Base-by-base conservation (phyloP, 2,113 vertebrate species). In the Alaudala cheleensis region DNA sequence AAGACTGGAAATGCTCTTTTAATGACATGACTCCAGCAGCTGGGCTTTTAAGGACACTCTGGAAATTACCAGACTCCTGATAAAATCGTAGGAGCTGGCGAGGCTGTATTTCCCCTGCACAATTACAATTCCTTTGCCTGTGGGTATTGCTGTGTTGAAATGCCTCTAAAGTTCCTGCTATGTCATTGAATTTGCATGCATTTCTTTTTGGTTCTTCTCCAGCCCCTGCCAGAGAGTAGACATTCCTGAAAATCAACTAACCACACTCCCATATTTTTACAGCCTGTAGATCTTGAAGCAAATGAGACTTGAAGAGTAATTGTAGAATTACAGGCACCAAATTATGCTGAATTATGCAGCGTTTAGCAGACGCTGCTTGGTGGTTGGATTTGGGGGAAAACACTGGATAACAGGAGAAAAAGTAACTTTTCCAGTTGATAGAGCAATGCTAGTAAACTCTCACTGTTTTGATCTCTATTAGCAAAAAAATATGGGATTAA, bases 221-320 rank as follows among this genome's bases (percentile, higher is more conserved):
- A 84, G 90, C 57, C 81, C 56, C 64, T 88, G 88, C 89, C 84
- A 93, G 72, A 56, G 92, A 81, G 86, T 1, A 95, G 90, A 88
- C 95, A 93, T 97, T 96, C 96, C 92, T 96, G 96, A 96, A 97
- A 95, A 89, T 92, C 96, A 96, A 81, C 93, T 88, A 95, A 95
- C 78, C 86, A 87, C 86, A 67, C 79, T 96, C 62, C 47, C 70
- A 53, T 84, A 90, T 94, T 65, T 96, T 95, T 95, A 79, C 81
- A 92, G 86, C 94, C 95, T 88, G 93, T 90, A 85, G 92, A 93
- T 93, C 93, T 96, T 90, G 90, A 92, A 93, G 90, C 79, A 90
- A 97, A 97, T 97, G 95, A 97, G 92, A 91, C 90, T 92, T 96
- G 96, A 96, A 96, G 81, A 97, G 90, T 97, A 97, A 97, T 96